Conservation (phyloP, 2,888 invertebrate species). For the Phaedon cochleariae region DNA sequence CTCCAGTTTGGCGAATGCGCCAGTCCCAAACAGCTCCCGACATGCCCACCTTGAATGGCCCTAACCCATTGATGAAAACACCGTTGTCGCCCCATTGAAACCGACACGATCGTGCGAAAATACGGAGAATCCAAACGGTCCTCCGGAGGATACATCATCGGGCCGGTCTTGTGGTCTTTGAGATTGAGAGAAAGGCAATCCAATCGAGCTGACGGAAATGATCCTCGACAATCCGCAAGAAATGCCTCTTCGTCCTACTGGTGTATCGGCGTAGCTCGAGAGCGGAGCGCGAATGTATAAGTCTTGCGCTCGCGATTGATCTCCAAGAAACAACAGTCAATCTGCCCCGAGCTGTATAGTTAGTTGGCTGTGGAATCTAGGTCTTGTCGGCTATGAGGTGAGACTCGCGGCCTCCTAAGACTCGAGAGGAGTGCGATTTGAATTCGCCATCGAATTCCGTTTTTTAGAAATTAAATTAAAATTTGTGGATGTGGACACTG, state of each 20-base stretch:
- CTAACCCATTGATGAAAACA: conserved; percentile 1
- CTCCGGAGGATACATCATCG: conserved; percentile 6
- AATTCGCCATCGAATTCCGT: background rate
- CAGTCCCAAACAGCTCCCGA: background rate
- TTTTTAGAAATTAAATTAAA: too few relatives aligned
- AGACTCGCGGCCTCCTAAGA: background rate
- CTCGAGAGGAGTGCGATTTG: too few relatives aligned
- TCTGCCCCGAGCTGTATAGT: conserved; percentile 26
- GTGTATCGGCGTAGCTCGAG: too few relatives aligned
- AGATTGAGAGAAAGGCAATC: conserved; percentile 41
- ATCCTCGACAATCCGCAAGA: conserved; percentile 22
- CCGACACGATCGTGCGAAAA: conserved; percentile 19
- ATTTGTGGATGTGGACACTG: too few relatives aligned
- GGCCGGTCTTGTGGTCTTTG: too few relatives aligned
- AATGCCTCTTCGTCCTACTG: background rate
- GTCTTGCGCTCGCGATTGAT: background rate
- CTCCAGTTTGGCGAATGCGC: background rate
- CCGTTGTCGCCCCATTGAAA: conserved; percentile 9
- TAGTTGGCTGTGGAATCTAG: conserved; percentile 36
- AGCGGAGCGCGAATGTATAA: background rate
- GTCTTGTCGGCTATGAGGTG: conserved; percentile 22
- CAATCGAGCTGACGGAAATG: conserved; percentile 31
- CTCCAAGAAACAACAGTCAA: conserved; percentile 24
- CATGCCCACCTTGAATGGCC: background rate
- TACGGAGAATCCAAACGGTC: conserved; percentile 30